Base-by-base conservation (phyloP, 2,113 vertebrate species). In the Morone saxatilis region DNA sequence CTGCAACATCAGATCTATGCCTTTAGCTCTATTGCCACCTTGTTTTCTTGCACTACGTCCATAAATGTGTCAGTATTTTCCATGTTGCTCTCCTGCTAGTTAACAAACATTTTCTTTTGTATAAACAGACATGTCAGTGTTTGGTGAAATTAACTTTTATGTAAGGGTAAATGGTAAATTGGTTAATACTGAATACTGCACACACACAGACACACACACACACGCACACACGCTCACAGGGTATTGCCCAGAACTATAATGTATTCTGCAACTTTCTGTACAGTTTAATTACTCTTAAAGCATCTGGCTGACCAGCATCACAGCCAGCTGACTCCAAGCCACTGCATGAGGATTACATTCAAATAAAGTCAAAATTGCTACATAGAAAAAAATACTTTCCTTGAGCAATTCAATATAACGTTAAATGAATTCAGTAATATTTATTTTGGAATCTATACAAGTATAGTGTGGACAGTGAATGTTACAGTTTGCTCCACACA, bases 281-380 rank as follows among this genome's bases (percentile, higher is more conserved):
- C 31, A 85, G 48, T 77, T 50, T 51, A 74, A 71, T 71, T 71
- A 75, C 25, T 56, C 71, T 82, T 76, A 63, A 71, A 65, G n/a
- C 63, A 88, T 86, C 59, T 81, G 80, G 61, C 25, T 1, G 13
- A 70, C 31, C 45, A 78, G 62, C 31, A 1, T 13, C 62, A 51
- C 13, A 40, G 57, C 65, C 78, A 87, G 68, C 63, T 75, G 63
- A 71, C 57, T 47, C 54, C 0, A 12, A 71, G 56, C 63, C 41
- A 84, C 50, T 57, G 25, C 50, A 76, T 66, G 59, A 86, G 54
- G 51, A 67, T 78, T 56, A 67, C 50, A 73, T 36, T 86, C 51
- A 73, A 62, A 56, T 66, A 54, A 51, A 82, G 19, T 47, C 22
- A 60, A 74, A 87, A 77, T 31, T 67, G 36, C 50, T 71, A 66